Conservation (phyloP, 2,888 invertebrate species). For the Cremastinae sp. region DNA sequence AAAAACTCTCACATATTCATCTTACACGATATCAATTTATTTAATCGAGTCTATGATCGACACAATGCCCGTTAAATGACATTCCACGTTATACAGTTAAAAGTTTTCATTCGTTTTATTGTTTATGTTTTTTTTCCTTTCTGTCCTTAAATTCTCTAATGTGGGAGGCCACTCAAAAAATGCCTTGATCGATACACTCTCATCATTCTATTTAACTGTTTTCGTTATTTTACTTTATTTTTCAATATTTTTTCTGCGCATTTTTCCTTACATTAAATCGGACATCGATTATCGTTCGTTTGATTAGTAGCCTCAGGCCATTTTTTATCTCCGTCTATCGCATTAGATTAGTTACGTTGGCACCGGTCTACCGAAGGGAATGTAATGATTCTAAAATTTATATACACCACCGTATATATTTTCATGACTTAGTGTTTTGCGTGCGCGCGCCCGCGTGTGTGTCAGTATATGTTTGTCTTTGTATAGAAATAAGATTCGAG, state of each 20-base stretch:
- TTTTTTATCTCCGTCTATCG: conserved; percentile 28
- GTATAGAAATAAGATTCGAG: conserved; percentile 58
- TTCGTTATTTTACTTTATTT: conserved; percentile 18
- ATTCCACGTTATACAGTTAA: conserved; percentile 69
- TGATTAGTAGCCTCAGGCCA: conserved; percentile 67
- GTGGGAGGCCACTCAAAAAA: conserved; percentile 47
- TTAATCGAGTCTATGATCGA: conserved; percentile 76
- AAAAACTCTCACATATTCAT: conserved; percentile 8
- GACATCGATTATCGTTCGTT: conserved; percentile 70
- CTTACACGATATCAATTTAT: conserved; percentile 77
- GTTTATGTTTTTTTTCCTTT: no score
- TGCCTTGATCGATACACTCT: conserved; percentile 35
- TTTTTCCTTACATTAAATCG: conserved; percentile 55
- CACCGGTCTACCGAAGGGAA: conserved; percentile 45
- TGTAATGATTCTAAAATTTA: conserved; percentile 39
- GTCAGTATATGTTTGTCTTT: conserved; percentile 48
- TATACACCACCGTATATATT: conserved; percentile 21
- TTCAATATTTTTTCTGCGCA: conserved; percentile 44
- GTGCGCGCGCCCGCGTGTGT: conserved; percentile 24
- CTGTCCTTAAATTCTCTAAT: conserved; percentile 7
- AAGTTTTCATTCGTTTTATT: conserved; percentile 45
- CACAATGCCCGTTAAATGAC: conserved; percentile 74
- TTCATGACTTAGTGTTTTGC: conserved; percentile 27
- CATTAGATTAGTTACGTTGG: conserved; percentile 33
- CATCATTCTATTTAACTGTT: conserved; percentile 32